Base-by-base conservation (phyloP, 2,113 vertebrate species). In the Cyprinodon tularosa region DNA sequence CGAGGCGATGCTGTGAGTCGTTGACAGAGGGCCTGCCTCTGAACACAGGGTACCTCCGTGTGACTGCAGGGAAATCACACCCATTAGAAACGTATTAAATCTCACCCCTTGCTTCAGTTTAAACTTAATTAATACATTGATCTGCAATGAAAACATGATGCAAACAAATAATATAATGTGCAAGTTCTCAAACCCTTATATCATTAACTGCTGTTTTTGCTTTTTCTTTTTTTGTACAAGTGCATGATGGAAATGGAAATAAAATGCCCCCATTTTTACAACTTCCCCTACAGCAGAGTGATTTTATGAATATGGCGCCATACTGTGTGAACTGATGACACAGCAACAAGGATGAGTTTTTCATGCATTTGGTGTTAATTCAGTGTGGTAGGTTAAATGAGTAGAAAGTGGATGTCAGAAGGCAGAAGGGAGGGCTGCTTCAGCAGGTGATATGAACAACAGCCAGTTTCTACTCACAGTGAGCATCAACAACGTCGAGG, bases 1-100 rank as follows among this genome's bases (percentile, higher is more conserved):
- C 98, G 91, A 99, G 96, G 93, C 96, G 96, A 89, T 99, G 98
- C 89, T 98, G 96, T 67, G 98, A 98, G 93, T 99, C 98, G 82
- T 99, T 99, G 91, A 96, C 97, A 94, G 96, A 98, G 94, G 96
- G 96, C 91, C 96, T 94, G 95, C 97, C 98, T 96, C 96, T 96
- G 95, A 99, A 99, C 92, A 97, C 97, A 71, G 98, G 97, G 95
- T 99, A 99, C 95, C 97, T 95, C 93, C 93, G 95, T 83, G 97
- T 95, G 96, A 96, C 98, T 99, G 95, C 92, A 93, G 92, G 90
- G 90, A 95, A 92, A 90, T 81, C 89, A 91, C 44, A 92, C 91
- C 93, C 44, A 13, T 15, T 12, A 29, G 12, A 29, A n/a, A 64
- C 37, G 4, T 39, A 71, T 40, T 29, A 70, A 78, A 38, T 14